phyloP scores from a whole-genome alignment of 2,113 vertebrate species.

The Sminthopsis crassicaudata region DNA sequence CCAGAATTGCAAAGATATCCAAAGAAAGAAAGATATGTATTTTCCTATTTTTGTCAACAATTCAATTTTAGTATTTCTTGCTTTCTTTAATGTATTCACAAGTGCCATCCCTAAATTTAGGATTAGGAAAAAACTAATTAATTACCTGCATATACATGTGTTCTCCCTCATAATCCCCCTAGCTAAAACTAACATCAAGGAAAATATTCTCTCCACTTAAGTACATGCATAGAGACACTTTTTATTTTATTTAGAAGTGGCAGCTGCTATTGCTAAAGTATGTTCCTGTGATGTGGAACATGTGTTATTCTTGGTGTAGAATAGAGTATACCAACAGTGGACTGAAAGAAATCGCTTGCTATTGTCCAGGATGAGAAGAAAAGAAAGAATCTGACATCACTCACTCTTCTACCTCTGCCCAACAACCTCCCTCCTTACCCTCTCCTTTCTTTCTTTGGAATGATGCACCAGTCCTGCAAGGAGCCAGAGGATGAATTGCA shows the following conservation, averaged over 20 bases:
- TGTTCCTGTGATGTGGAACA: neutral
- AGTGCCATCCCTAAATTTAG: neutral
- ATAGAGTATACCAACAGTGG: too few species aligned
- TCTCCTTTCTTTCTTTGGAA: neutral
- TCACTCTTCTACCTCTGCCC: neutral
- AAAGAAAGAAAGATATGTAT: neutral
- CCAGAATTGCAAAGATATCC: neutral
- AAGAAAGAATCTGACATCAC: neutral
- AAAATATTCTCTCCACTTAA: neutral
- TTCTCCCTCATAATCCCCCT: neutral
- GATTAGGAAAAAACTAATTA: neutral
- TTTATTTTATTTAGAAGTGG: conserved; percentile 9
- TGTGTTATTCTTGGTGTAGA: neutral
- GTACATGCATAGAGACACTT: neutral
- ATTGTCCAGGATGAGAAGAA: neutral
- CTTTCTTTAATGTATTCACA: neutral
- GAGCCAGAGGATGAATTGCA: neutral
- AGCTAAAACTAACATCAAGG: neutral
- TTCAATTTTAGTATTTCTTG: neutral
- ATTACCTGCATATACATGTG: neutral
- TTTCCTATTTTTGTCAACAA: neutral
- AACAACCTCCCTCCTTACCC: neutral
- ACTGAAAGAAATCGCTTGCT: neutral
- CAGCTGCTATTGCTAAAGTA: neutral
- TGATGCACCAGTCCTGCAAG: neutral